Percentiles rank a stretch among this genome's conserved stretches.
Evolutionary conservation across 2,888 invertebrate genomes (phyloP).

Genomic region (Lepetodrilus schrolli): DNA sequence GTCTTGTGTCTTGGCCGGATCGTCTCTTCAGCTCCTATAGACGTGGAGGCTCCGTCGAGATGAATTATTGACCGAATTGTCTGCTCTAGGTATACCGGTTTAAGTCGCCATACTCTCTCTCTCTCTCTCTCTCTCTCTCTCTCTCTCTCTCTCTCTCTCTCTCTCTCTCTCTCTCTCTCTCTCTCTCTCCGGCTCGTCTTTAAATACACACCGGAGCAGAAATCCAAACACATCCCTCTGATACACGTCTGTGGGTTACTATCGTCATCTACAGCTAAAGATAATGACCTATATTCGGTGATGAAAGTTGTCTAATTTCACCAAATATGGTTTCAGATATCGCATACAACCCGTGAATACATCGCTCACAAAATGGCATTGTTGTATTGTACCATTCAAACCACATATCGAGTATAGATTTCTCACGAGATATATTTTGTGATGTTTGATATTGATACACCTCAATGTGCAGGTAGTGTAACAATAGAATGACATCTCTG

Average conservation of each 20-base stretch:
- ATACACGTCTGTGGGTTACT: not conserved
- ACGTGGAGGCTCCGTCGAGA: not conserved
- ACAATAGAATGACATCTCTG: too few species aligned
- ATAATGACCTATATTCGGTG: not conserved
- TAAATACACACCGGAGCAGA: not conserved
- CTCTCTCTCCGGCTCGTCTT: not conserved
- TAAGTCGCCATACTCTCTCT: not conserved
- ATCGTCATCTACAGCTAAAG: not conserved
- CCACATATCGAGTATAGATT: too few species aligned
- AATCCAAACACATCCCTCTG: not conserved
- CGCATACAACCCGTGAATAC: too few species aligned
- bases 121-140: not conserved
- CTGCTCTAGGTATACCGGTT: not conserved
- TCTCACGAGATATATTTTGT: too few species aligned
- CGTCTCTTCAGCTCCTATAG: not conserved
- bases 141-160: not conserved
- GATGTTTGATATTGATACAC: too few species aligned
- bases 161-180: not conserved
- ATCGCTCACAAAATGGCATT: not conserved
- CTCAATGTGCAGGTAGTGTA: too few species aligned
- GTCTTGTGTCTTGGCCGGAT: not conserved
- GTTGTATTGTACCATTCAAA: too few species aligned
- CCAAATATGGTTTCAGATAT: too few species aligned
- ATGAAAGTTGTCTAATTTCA: too few species aligned
- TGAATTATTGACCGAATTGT: constrained; percentile 17